These are phyloP conservation scores for Dendronephthya gigantea DNA, from an alignment of 64 coral and sea anemone genomes.

Conservation along the genomic window DNA sequence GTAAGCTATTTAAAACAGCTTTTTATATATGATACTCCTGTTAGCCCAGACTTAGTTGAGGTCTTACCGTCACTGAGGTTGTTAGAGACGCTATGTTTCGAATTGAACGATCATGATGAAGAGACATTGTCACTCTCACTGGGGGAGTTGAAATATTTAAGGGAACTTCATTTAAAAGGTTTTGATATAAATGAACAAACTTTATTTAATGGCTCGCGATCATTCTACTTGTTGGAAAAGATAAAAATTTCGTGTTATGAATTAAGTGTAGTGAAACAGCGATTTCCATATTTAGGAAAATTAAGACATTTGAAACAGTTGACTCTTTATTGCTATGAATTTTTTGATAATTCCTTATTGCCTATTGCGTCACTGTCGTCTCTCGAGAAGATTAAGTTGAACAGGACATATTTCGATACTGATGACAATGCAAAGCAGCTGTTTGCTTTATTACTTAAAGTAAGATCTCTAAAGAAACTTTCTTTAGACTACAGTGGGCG, in stretches of 20 bases:
- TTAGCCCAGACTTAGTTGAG: neutral
- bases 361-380: too few relatives aligned
- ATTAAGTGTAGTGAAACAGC: too few relatives aligned
- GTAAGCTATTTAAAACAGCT: too few relatives aligned
- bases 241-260: too few relatives aligned
- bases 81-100: neutral
- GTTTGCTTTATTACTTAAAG: neutral
- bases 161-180: neutral
- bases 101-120: neutral
- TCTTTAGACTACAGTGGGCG: neutral
- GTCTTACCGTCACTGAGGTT: neutral
- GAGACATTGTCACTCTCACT: neutral
- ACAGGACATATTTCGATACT: neutral
- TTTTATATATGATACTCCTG: too few relatives aligned
- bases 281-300: too few relatives aligned
- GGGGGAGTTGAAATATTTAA: neutral
- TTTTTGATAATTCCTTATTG: too few relatives aligned
- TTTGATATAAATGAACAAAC: neutral
- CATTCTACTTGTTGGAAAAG: neutral
- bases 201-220: neutral
- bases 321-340: too few relatives aligned
- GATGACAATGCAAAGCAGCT: neutral
- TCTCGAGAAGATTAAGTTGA: too few relatives aligned
- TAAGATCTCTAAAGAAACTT: neutral
- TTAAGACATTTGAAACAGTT: too few relatives aligned